Evolutionary conservation across 2,797 vertebrate genomes (phyloP).

Genomic region (Crocodylus rhombifer): DNA sequence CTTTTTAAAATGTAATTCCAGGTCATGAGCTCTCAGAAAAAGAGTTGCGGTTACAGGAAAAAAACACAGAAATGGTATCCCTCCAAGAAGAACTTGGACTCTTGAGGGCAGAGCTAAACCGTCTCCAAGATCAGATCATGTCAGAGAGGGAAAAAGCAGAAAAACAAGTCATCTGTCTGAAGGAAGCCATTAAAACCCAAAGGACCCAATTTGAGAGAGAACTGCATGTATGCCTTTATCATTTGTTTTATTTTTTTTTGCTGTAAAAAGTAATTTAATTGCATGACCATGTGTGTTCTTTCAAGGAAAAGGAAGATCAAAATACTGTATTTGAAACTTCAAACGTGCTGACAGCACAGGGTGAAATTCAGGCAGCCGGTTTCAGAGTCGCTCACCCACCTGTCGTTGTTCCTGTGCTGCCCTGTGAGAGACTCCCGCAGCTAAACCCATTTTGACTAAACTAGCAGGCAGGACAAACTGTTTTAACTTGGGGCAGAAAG

Average conservation of each 20-base stretch:
- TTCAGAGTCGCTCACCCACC: not conserved
- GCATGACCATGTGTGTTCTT: not conserved
- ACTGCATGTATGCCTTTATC: slow-evolving; percentile 65
- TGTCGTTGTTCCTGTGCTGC: not conserved
- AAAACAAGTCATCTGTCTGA: slow-evolving; percentile 75
- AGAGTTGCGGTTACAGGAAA: slow-evolving; percentile 77
- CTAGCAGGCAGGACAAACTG: not conserved
- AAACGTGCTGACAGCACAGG: not conserved
- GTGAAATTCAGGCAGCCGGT: not conserved
- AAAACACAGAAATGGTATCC: slow-evolving; percentile 65
- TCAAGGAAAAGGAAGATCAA: not conserved
- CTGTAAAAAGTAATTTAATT: not conserved
- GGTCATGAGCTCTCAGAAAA: slow-evolving; percentile 82
- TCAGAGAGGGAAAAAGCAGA: slow-evolving; percentile 79
- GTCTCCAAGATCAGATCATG: slow-evolving; percentile 75
- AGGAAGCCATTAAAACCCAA: slow-evolving; percentile 75
- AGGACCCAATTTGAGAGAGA: slow-evolving; percentile 75
- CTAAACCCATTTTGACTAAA: not conserved
- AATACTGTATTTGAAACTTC: not conserved
- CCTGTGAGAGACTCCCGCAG: not conserved
- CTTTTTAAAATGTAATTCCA: slow-evolving; percentile 62
- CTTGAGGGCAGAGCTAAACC: slow-evolving; percentile 75
- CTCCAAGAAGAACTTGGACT: slow-evolving; percentile 78
- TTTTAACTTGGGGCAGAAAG: not conserved
- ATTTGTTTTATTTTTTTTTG: not conserved